Percentiles rank a stretch among this genome's conserved stretches.
Evolutionary conservation across 2,888 invertebrate species (phyloP).

Genomic region (Nycteola revayana): DNA sequence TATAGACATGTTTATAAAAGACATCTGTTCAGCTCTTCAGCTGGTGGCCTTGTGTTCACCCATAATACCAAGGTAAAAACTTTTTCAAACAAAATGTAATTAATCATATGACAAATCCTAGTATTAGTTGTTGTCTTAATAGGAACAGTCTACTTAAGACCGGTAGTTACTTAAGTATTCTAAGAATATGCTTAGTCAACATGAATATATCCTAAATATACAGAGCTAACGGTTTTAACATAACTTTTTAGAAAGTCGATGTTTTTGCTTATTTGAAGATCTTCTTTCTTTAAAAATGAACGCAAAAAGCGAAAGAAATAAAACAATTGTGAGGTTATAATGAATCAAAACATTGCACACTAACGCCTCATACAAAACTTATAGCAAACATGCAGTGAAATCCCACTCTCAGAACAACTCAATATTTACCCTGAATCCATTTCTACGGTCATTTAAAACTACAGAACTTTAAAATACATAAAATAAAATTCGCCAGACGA

Average conservation of each 20-base stretch:
- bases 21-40: conserved; percentile 13
- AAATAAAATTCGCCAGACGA: conserved; percentile 61
- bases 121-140: no score
- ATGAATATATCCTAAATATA: no score
- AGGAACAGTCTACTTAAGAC: no score
- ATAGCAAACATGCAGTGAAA: conserved; percentile 41
- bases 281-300: no score
- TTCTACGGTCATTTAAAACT: conserved; percentile 55
- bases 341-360: conserved; percentile 61
- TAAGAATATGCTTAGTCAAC: no score
- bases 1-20: conserved; percentile 25
- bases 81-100: no score
- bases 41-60: conserved; percentile 28
- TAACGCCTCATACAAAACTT: conserved; percentile 33
- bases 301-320: conserved; percentile 32
- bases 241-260: no score
- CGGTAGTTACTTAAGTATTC: no score
- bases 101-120: no score
- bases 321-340: conserved; percentile 62
- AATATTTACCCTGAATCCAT: conserved; percentile 78
- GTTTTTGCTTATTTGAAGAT: no score
- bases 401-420: conserved; percentile 11
- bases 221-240: no score
- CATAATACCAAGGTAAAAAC: conserved; percentile 16
- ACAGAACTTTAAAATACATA: conserved; percentile 47